A percentile compares a stretch with the other conserved stretches of the same genome.
Conservation (phyloP, 2,797 vertebrate species). For the Tokudaia tokunoshimensis region DNA sequence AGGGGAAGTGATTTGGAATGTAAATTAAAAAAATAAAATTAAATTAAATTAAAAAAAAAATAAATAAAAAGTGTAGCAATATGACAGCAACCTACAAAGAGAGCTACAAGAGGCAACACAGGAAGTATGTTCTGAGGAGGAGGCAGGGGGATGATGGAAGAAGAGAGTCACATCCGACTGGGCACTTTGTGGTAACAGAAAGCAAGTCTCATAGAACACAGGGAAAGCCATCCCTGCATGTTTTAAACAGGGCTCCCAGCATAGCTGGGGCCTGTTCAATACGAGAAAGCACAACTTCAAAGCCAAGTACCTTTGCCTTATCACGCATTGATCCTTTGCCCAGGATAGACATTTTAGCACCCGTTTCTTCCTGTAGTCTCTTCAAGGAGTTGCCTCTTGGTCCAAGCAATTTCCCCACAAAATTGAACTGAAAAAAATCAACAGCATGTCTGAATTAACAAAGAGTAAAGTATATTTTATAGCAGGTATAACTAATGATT, state of each 20-base stretch:
- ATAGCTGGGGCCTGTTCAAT: background rate
- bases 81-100: background rate
- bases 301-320: constrained; percentile 95
- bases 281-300: constrained; percentile 39
- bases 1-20: too few species aligned
- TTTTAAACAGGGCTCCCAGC: background rate
- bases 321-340: constrained; percentile 99
- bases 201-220: background rate
- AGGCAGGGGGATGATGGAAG: too few species aligned
- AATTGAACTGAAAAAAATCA: constrained; percentile 95
- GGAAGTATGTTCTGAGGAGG: background rate
- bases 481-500: constrained; percentile 36
- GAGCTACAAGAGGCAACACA: background rate
- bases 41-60: too few species aligned
- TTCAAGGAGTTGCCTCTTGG: constrained; percentile 99
- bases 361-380: constrained; percentile 98
- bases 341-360: constrained; percentile 99
- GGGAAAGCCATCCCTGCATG: background rate
- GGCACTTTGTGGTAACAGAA: background rate
- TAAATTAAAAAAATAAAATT: too few species aligned
- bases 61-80: background rate
- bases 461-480: constrained; percentile 28
- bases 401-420: constrained; percentile 99
- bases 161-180: background rate
- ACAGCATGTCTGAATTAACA: constrained; percentile 65